A percentile compares a stretch with the other conserved stretches of the same genome.
Conservation (phyloP, 2,888 invertebrate genomes). For the Polydrusus cervinus region DNA sequence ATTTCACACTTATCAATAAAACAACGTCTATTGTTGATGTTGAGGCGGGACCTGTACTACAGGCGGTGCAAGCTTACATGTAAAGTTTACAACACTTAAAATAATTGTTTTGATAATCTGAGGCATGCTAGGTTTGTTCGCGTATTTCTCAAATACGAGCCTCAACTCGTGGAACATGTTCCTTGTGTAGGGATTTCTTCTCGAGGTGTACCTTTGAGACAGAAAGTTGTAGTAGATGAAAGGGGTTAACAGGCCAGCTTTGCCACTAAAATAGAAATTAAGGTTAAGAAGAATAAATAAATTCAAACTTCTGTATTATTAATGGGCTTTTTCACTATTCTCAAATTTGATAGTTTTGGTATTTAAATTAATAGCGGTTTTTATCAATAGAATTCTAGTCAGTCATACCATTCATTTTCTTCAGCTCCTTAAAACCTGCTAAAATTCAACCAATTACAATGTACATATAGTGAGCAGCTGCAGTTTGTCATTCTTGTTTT, state of each 20-base stretch:
- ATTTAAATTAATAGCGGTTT: too few species aligned
- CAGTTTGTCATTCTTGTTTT: too few species aligned
- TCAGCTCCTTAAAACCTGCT: too few species aligned
- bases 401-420: too few species aligned
- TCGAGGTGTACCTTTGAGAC: conserved; percentile 91
- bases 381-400: too few species aligned
- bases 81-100: conserved; percentile 78
- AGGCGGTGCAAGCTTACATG: conserved; percentile 86
- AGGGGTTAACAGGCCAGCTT: conserved; percentile 91
- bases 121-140: conserved; percentile 82
- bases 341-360: too few species aligned
- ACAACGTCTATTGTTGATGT: conserved; percentile 47
- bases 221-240: conserved; percentile 98
- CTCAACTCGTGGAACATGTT: conserved; percentile 93
- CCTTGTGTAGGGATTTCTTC: conserved; percentile 96
- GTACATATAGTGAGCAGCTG: too few species aligned
- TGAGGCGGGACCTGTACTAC: conserved; percentile 66
- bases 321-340: too few species aligned
- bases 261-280: conserved; percentile 80
- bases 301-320: too few species aligned
- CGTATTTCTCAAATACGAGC: conserved; percentile 79
- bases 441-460: too few species aligned
- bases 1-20: conserved; percentile 4
- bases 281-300: not conserved
- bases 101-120: conserved; percentile 76